Base-by-base conservation (phyloP, 2,888 invertebrate genomes). In the Pandemis cinnamomeana region DNA sequence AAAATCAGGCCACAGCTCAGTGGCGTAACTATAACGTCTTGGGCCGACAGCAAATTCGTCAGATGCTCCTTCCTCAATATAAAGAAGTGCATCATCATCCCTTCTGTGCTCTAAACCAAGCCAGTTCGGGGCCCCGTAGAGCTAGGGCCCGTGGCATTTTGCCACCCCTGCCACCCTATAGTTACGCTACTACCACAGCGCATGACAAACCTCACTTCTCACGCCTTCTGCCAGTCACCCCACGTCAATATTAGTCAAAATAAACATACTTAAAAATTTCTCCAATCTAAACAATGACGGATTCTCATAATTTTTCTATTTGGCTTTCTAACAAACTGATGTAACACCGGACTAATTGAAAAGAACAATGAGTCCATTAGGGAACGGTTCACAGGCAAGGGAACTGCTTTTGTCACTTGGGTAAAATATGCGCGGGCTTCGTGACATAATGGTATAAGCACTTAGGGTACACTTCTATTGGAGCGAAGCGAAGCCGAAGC, bases 241-340 rank as follows among this genome's bases (percentile, higher is more conserved):
- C 4, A 6, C 13, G 27, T 27, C 48, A 58, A 20, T 27, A 27
- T 58, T 64, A 27, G 36, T 48, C 64, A 48, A 20, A 64, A 48
- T 36, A 48, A 41, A 36, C 67, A 15, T 41, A 51, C 6, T 67
- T 51, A 15, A n/a, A 67, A 53, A 53, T 67, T 67, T 67, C 53
- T 67, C 67, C n/a, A 0, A 10, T 41, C 53, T 7, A 67, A 66
- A 67, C 67, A 67, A 67, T 53, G 53, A 51, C 51, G 27, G 20
- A 64, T 67, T 67, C 67, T 53, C 67, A 53, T 67, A 67, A 67
- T 67, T 67, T 67, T 67, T 67, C 67, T 67, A 67, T 67, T 67
- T 53, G 5, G 53, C 67, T 67, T 67, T 67, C 67, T 41, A 67
- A 67, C 67, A 53, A 48, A 53, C 67, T 67, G 41, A 67, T 13